These are phyloP conservation scores for Osmerus mordax DNA, from an alignment of 2,113 vertebrate species.

Conservation along the genomic window DNA sequence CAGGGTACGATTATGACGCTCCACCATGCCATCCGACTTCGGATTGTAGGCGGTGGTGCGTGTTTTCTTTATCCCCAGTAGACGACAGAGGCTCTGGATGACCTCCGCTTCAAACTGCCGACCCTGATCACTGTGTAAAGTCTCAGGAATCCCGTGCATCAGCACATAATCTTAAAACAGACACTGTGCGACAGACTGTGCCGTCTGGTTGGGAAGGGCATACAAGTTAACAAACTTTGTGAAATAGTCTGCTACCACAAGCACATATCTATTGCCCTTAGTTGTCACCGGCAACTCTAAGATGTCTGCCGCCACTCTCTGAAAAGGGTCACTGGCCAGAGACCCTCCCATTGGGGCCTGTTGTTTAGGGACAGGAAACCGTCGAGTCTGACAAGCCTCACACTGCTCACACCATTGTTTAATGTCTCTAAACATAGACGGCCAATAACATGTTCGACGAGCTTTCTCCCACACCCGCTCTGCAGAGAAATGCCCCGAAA, in stretches of 20 bases:
- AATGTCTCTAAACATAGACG: too few relatives aligned
- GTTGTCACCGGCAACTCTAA: slow-evolving; percentile 24
- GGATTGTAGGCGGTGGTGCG: too few relatives aligned
- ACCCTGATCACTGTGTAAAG: too few relatives aligned
- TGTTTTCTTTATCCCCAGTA: too few relatives aligned
- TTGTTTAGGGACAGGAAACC: not conserved
- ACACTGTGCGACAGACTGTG: not conserved
- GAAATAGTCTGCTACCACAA: slow-evolving; percentile 28
- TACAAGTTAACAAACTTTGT: slow-evolving; percentile 33
- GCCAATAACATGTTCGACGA: not conserved
- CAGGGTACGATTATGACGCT: too few relatives aligned
- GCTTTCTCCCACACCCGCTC: slow-evolving; percentile 11
- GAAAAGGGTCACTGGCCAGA: not conserved
- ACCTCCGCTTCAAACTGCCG: too few relatives aligned
- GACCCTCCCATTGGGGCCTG: slow-evolving; percentile 13
- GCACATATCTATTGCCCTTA: slow-evolving; percentile 23
- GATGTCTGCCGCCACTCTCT: slow-evolving; percentile 22
- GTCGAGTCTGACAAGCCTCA: slow-evolving; percentile 7
- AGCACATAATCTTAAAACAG: slow-evolving; percentile 29
- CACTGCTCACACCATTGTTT: slow-evolving; percentile 13
- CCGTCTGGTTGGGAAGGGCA: slow-evolving; percentile 6
- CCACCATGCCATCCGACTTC: too few relatives aligned
- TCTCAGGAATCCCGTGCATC: slow-evolving; percentile 9
- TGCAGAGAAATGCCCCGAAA: slow-evolving; percentile 20
- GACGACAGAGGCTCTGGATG: too few relatives aligned